Base-by-base conservation (phyloP, 2,797 vertebrate species). In the Menidia menidia region DNA sequence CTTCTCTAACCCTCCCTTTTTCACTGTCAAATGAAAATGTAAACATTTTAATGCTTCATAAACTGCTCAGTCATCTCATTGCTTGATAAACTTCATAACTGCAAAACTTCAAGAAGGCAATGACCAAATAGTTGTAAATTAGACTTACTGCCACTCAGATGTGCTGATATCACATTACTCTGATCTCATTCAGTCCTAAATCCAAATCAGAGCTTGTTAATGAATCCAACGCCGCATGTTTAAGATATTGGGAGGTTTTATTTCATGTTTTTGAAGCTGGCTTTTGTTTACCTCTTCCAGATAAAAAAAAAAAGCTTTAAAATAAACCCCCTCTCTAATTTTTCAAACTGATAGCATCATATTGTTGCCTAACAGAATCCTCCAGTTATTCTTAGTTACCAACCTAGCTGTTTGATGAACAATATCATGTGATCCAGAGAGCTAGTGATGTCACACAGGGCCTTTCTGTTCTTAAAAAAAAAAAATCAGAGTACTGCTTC, bases 401-500 rank as follows among this genome's bases (percentile, higher is more conserved):
- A 43, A 54, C 60, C 59, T 53, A 68, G 62, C n/a, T 32, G 63
- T 64, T 78, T 71, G 59, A 77, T 68, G 42, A 77, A 44, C 42
- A 73, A 44, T 30, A n/a, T 45, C 35, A 35, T 51, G 71, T 44
- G 44, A 77, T 59, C 73, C 68, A 66, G 75, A 78, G 73, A 78
- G 73, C 50, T 70, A 62, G 64, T 81, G 64, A 79, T 82, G 70
- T 75, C 82, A 70, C 67, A 69, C 61, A 74, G 52, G 67, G 63
- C 45, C 62, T 60, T 75, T 58, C 63, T 55, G 55, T 80, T 88
- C 81, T 86, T 78, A 78, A 83, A 74, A 64, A 78, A 83, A 74
- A 64, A 55, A 80, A 72, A 90, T 87, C 83, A 84, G 62, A 68
- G 83, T 75, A 72, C 77, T 73, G 86, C 81, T 77, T 87, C 80